These are phyloP conservation scores for Columbina picui DNA, from an alignment of 2,113 vertebrate species.

Conservation along the genomic window DNA sequence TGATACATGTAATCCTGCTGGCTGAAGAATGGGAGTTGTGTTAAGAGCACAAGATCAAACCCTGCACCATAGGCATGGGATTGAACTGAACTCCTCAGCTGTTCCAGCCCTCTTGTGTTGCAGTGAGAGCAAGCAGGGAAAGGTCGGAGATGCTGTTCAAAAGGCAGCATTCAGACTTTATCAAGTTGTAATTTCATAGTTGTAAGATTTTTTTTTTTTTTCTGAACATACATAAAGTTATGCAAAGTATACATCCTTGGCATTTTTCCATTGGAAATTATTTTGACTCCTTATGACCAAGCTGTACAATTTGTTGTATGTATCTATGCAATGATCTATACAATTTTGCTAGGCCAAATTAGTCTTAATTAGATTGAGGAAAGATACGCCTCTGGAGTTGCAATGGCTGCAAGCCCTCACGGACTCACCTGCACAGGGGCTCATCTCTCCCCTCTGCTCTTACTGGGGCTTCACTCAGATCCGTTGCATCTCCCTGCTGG, in stretches of 20 bases:
- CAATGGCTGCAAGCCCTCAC: fast-evolving
- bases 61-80: not conserved
- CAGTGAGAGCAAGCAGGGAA: not conserved
- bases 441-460: not conserved
- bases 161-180: not conserved
- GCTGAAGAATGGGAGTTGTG: not conserved
- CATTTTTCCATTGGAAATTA: not conserved
- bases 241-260: not conserved
- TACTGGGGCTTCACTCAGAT: not conserved
- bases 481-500: fast-evolving
- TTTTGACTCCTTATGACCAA: not conserved
- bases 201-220: not conserved
- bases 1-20: not conserved
- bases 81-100: not conserved
- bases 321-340: not conserved
- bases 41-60: not conserved
- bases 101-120: not conserved
- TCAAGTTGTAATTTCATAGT: not conserved
- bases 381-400: fast-evolving
- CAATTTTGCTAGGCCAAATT: not conserved
- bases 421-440: not conserved
- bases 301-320: not conserved
- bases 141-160: not conserved
- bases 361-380: not conserved
- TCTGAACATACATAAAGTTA: not conserved